Base-by-base conservation (phyloP, 2,113 vertebrate genomes). In the Ornithorhynchus anatinus region DNA sequence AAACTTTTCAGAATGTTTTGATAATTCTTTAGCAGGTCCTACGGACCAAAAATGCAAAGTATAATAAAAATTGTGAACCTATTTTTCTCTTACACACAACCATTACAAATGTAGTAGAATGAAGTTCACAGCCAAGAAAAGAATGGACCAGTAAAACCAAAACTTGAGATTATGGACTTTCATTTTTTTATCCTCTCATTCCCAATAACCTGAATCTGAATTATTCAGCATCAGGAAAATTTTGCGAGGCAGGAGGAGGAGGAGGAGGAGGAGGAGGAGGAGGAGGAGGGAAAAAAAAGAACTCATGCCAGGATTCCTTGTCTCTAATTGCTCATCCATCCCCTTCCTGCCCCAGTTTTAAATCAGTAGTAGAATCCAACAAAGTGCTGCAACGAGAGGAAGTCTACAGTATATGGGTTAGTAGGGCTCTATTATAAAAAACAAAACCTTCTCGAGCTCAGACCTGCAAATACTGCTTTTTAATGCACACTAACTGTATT, bases 51-150 rank as follows among this genome's bases (percentile, higher is more conserved):
- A 76, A 65, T 61, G 17, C 8, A 47, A 7, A 44, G 17, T 6
- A 35, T 15, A 64, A 74, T 69, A 72, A 73, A 76, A 81, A 71
- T 8, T 15, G 36, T 6, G 15, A 69, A 17, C 39, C 23, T 69
- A 56, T 39, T 65, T 81, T 38, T 69, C 11, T 66, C 23, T 50
- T 22, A 47, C 23, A 65, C 10, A 69, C 13, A 43, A 20, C 57
- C 43, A 15, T 17, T 43, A 51, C 7, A 33, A 59, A 65, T 58
- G 56, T 54, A 59, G 48, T 42, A 61, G 45, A 61, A 42, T 5
- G 58, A 57, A 36, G 11, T 51, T 54, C 8, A 48, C 6, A 72
- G 19, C 51, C 38, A 50, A 39, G 13, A 50, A 82, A 71, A 47
- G 27, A 36, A 3, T 31, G 44, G 20, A 23, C 25, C 35, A 48